phyloP scores from a whole-genome alignment of 2,113 vertebrate genomes.

The Toxostoma redivivum region DNA sequence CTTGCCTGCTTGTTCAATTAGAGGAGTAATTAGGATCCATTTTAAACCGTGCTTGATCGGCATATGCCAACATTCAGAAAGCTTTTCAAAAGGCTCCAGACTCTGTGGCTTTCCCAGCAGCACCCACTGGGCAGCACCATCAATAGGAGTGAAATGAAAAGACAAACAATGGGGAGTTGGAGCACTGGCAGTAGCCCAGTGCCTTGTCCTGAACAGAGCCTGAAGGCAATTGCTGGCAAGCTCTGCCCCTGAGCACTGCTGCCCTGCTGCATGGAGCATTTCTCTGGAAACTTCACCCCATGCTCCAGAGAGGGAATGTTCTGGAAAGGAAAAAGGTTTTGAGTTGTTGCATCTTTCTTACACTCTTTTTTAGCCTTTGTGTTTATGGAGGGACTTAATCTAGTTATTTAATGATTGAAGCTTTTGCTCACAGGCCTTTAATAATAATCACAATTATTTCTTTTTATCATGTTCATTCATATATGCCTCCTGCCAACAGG shows the following conservation, averaged over 20 bases:
- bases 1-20: not conserved
- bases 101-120: not conserved
- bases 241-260: not conserved
- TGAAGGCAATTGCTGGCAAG: not conserved
- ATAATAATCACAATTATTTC: conserved; percentile 14
- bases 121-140: not conserved
- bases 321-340: not conserved
- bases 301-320: not conserved
- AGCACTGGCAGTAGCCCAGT: not conserved
- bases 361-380: not conserved
- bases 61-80: not conserved
- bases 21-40: not conserved
- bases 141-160: not conserved
- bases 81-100: not conserved
- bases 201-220: not conserved
- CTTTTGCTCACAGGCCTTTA: conserved; percentile 41
- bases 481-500: not conserved
- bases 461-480: conserved; percentile 27
- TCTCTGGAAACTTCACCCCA: not conserved
- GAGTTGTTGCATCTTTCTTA: not conserved
- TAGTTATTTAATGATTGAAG: conserved; percentile 43
- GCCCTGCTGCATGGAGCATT: not conserved
- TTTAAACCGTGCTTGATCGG: not conserved
- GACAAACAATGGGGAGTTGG: not conserved
- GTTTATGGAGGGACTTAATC: not conserved